Base-by-base conservation (phyloP, 30 jellyfish, hydroid and myxozoan species). In the Aurelia aurita complex sp. Pacific region DNA sequence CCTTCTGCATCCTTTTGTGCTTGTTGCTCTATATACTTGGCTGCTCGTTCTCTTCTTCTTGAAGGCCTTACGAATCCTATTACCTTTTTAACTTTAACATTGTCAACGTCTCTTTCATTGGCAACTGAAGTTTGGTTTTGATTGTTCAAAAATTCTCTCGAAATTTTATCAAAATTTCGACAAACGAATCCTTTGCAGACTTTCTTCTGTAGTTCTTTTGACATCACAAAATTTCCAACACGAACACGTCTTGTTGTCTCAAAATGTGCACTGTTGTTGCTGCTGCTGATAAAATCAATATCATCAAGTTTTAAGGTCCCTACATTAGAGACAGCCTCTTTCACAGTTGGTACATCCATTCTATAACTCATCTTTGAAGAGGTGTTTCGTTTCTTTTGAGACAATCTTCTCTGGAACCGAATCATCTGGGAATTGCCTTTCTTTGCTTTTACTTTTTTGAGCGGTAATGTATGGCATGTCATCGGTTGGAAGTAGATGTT, bases 401-500 rank as follows among this genome's bases (percentile, higher is more conserved):
- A 5, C 61, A 11, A 12, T 79, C 81, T 64, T 23, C 42, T 66
- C 8, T 71, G 40, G 23, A 66, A 66, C 11, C 81, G 67, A 10
- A 64, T 59, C 81, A 16, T 43, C 34, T 79, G 89, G 13, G 74
- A 50, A 40, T 18, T 50, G 33, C 79, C 70, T 63, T 50, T 70
- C 72, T 61, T 46, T 61, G 81, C 42, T 43, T 51, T 64, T 2
- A 79, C 65, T 10, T 38, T n/a, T 18, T 14, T 64, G 9, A 67
- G 63, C 4, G 89, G 89, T 71, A 79, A 51, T 1, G 89, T 51
- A 40, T 67, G 46, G 63, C 89, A 79, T 2, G 81, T 79, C 89
- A 79, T 79, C 18, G 89, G 89, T 36, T 79, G 89, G 68, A 79
- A 79, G 68, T 79, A 79, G 14, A 79, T 79, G 65, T 52, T 79